Evolutionary conservation across 35 echinoderm and acorn worm species (phyloP).

Genomic region (Strongylocentrotus purpuratus): DNA sequence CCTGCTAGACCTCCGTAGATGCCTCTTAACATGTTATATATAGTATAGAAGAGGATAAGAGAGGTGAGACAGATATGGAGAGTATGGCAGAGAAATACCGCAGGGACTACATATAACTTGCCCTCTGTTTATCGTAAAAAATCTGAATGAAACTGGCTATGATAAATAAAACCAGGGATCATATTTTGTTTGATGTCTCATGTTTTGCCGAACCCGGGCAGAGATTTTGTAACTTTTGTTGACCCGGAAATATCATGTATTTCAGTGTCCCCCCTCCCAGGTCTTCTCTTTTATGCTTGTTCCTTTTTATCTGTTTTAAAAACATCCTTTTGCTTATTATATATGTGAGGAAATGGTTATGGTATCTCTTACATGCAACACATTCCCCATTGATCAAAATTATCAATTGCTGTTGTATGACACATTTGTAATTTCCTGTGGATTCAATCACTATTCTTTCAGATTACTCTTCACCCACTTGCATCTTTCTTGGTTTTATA

Average conservation of each 20-base stretch:
- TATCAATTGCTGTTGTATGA: too few relatives aligned
- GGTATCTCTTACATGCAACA: too few relatives aligned
- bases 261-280: background rate
- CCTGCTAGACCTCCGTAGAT: background rate
- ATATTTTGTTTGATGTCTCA: slow-evolving; percentile 3
- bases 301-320: background rate
- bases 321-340: background rate
- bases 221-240: background rate
- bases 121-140: slow-evolving; percentile 22
- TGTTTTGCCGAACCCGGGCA: slow-evolving; percentile 11
- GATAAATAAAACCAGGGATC: slow-evolving; percentile 21
- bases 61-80: background rate
- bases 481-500: too few relatives aligned
- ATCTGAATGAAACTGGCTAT: slow-evolving; percentile 5
- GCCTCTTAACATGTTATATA: background rate
- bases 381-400: too few relatives aligned
- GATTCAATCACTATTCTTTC: too few relatives aligned
- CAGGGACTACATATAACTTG: background rate
- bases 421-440: too few relatives aligned
- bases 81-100: background rate
- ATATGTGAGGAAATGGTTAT: background rate
- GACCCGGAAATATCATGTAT: background rate
- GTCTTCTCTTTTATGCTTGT: background rate
- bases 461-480: too few relatives aligned
- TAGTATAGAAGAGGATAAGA: background rate